Conservation (phyloP, 2,888 invertebrate species). For the Drosophila pegasa region DNA sequence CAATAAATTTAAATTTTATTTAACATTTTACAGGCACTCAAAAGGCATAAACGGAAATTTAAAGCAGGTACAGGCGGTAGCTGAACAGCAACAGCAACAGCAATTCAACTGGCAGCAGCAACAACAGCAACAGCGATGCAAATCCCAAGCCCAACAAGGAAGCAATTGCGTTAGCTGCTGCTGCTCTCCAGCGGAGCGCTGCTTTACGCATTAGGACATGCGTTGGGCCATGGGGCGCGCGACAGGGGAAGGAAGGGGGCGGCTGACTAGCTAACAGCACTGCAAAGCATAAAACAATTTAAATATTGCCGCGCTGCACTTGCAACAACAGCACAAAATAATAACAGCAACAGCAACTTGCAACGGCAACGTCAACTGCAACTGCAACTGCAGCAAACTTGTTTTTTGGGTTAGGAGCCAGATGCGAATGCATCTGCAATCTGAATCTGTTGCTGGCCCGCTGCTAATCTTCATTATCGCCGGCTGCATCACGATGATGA, state of each 20-base stretch:
- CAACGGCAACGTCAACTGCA: conserved; percentile 23
- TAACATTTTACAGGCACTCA: conserved; percentile 79
- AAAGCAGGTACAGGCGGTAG: conserved; percentile 67
- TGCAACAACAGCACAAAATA: conserved; percentile 64
- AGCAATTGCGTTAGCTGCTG: conserved; percentile 61
- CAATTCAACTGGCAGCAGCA: conserved; percentile 37
- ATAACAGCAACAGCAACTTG: conserved; percentile 36
- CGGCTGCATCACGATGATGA: conserved; percentile 59
- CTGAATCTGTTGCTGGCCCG: conserved; percentile 63
- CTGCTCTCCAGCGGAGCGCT: conserved; percentile 37
- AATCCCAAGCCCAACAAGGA: conserved; percentile 67
- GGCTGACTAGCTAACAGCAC: conserved; percentile 65
- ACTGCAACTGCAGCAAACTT: conserved; percentile 53
- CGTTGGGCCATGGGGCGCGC: conserved; percentile 62
- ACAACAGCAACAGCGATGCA: conserved; percentile 36
- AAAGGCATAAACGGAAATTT: conserved; percentile 81
- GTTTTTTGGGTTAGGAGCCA: conserved; percentile 45
- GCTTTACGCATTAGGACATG: conserved; percentile 77
- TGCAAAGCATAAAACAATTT: conserved; percentile 80
- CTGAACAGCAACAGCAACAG: conserved; percentile 30
- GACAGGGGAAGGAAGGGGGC: conserved; percentile 13
- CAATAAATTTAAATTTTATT: conserved; percentile 80
- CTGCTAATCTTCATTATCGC: conserved; percentile 76
- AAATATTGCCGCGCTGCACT: conserved; percentile 81
- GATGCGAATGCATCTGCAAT: conserved; percentile 77